These are phyloP conservation scores for Ophioderma brevispina DNA, from an alignment of 35 echinoderm and acorn worm species.

Conservation along the genomic window DNA sequence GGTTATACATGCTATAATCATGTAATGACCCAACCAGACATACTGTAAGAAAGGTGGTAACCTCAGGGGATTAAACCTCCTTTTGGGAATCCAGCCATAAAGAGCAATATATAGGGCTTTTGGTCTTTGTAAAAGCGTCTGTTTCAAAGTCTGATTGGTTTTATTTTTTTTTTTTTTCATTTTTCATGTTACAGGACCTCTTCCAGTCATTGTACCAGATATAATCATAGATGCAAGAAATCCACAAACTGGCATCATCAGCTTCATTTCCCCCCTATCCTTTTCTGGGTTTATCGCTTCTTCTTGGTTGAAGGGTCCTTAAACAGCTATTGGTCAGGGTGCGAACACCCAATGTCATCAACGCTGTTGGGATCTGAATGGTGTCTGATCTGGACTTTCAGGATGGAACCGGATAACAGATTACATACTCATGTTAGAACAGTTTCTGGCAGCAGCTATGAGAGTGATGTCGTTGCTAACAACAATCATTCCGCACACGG, in stretches of 20 bases:
- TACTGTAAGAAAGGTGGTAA: too few relatives aligned
- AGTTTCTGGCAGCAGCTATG: not conserved
- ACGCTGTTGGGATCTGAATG: slow-evolving; percentile 20
- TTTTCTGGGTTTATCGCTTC: not conserved
- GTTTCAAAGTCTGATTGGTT: not conserved
- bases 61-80: not conserved
- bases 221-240: not conserved
- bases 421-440: slow-evolving; percentile 31
- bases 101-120: too few relatives aligned
- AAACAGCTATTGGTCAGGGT: not conserved
- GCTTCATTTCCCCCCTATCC: not conserved
- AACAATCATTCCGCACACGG: not conserved
- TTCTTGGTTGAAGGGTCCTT: too few relatives aligned
- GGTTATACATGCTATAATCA: not conserved
- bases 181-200: slow-evolving; percentile 27
- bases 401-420: slow-evolving; percentile 43
- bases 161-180: not conserved
- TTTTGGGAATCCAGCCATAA: too few relatives aligned
- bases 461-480: not conserved
- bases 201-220: not conserved
- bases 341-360: slow-evolving; percentile 34
- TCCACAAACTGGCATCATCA: not conserved
- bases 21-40: too few relatives aligned
- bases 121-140: too few relatives aligned
- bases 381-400: slow-evolving; percentile 40